Conservation (phyloP, 2,113 vertebrate genomes). For the Pteropus alecto region DNA sequence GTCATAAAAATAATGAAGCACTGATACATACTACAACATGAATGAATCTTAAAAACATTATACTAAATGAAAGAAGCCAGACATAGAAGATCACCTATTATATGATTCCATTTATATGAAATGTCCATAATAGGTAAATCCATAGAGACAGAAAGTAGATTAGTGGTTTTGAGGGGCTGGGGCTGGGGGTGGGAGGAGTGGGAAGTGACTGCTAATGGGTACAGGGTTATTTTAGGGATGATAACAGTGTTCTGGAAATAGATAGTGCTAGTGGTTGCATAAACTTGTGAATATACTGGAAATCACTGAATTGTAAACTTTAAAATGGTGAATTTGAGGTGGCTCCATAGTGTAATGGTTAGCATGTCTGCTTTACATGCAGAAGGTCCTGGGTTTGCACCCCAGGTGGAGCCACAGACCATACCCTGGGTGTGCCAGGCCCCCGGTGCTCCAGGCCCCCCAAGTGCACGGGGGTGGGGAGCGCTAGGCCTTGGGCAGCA, state of each 20-base stretch:
- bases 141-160: not conserved
- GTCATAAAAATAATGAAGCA: not conserved
- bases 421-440: no score
- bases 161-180: not conserved
- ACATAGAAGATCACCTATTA: not conserved
- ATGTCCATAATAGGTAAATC: not conserved
- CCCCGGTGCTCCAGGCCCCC: no score
- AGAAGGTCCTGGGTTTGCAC: no score
- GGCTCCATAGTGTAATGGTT: no score
- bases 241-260: not conserved
- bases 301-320: not conserved
- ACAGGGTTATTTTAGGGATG: not conserved
- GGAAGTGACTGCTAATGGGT: not conserved
- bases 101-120: not conserved
- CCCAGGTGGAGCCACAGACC: no score
- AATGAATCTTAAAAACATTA: not conserved
- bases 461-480: no score
- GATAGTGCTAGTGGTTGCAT: not conserved
- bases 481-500: no score
- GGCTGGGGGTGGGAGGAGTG: not conserved
- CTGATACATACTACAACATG: not conserved
- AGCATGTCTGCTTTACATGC: no score
- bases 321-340: not conserved
- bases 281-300: not conserved
- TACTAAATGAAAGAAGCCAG: not conserved